A percentile compares a stretch with the other conserved stretches of the same genome.
Conservation (phyloP, 1,140 invertebrate genomes). For the Drosophila truncata region DNA sequence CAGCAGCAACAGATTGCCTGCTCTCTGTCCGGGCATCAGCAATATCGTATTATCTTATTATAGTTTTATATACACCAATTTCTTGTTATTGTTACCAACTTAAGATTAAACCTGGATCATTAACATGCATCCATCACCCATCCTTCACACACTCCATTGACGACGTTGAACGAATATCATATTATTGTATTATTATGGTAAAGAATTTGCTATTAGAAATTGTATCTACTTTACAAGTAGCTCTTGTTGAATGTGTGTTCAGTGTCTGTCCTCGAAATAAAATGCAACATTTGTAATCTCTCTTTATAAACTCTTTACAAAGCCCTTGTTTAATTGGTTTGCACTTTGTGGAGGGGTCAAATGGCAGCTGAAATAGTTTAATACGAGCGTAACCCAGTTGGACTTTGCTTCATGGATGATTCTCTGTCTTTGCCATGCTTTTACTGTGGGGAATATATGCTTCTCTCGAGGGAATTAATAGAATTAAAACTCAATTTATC, state of each 20-base stretch:
- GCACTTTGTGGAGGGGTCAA: background rate
- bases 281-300: conserved; percentile 63
- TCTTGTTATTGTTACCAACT: conserved; percentile 45
- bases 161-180: conserved; percentile 30
- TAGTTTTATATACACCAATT: conserved; percentile 36
- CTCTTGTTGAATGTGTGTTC: conserved; percentile 69
- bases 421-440: too few relatives aligned
- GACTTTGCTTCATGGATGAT: too few relatives aligned
- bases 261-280: conserved; percentile 50
- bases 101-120: conserved; percentile 19
- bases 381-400: background rate
- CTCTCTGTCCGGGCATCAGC: conserved; percentile 7
- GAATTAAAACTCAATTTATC: too few relatives aligned
- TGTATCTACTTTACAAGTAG: conserved; percentile 71
- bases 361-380: background rate
- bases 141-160: conserved; percentile 25
- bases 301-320: conserved; percentile 36
- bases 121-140: conserved; percentile 5
- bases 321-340: background rate
- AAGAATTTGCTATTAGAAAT: conserved; percentile 30
- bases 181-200: conserved; percentile 34
- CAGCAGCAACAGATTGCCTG: background rate
- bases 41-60: conserved; percentile 49
- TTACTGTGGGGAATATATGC: too few relatives aligned
- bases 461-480: too few relatives aligned